A percentile compares a stretch with the other conserved stretches of the same genome.
These are phyloP conservation scores for Mechanitis messenoides DNA, from an alignment of 2,888 invertebrate genomes.

Conservation along the genomic window DNA sequence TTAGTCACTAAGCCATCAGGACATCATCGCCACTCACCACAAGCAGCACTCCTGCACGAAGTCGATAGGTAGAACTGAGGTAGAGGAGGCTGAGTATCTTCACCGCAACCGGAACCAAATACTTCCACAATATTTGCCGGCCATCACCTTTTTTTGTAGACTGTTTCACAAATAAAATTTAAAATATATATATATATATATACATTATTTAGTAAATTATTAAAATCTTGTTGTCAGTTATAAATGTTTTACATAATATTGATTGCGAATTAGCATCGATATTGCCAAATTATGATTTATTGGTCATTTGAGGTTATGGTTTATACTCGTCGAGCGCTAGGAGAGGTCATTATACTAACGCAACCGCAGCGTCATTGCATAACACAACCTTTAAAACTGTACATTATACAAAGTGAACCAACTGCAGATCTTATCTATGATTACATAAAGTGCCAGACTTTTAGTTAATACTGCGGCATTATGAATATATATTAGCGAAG, in stretches of 20 bases:
- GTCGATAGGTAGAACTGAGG: too few species aligned
- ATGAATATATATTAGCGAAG: not conserved
- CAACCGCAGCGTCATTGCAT: constrained; percentile 16
- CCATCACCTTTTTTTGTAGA: too few species aligned
- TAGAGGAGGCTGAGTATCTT: too few species aligned
- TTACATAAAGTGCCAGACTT: constrained; percentile 14
- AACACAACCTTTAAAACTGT: constrained; percentile 23
- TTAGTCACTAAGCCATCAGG: too few species aligned
- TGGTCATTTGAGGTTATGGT: constrained; percentile 13
- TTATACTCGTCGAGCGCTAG: constrained; percentile 10
- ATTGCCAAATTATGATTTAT: constrained; percentile 19
- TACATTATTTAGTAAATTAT: too few species aligned
- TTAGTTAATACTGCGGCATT: not conserved
- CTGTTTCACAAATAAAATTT: too few species aligned
- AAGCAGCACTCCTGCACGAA: too few species aligned
- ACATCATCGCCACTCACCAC: too few species aligned
- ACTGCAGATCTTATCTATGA: constrained; percentile 14
- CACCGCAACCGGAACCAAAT: too few species aligned
- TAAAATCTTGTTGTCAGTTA: not conserved
- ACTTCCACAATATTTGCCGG: too few species aligned
- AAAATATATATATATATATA: too few species aligned
- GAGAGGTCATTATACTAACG: constrained; percentile 14
- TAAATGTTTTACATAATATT: not conserved
- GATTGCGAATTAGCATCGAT: not conserved
- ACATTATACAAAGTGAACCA: constrained; percentile 4